Conservation (phyloP, 2,797 vertebrate genomes). For the Oryzias sinensis region DNA sequence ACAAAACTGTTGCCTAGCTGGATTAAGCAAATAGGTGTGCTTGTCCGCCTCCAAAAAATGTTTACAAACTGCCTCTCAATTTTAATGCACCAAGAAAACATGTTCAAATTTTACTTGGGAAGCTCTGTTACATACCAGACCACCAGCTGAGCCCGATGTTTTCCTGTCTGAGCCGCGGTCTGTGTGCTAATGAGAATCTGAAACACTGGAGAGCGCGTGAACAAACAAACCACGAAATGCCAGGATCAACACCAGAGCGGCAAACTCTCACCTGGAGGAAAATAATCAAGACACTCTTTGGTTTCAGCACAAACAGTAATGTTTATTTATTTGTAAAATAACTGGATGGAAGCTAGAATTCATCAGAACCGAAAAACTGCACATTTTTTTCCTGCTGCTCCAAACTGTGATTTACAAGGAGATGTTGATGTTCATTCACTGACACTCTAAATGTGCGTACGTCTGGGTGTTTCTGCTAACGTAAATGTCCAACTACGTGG, state of each 20-base stretch:
- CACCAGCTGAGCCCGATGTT: conserved; percentile 48
- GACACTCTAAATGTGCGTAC: conserved; percentile 35
- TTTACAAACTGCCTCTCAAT: conserved; percentile 46
- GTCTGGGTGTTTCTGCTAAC: conserved; percentile 43
- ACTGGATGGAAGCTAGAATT: not conserved
- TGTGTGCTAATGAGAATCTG: conserved; percentile 28
- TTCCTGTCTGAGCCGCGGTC: conserved; percentile 35
- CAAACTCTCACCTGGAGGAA: conserved; percentile 15
- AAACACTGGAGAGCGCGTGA: conserved; percentile 26
- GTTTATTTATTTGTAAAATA: conserved; percentile 10
- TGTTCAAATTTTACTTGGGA: conserved; percentile 7
- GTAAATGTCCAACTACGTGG: conserved; percentile 46
- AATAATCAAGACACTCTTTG: conserved; percentile 16
- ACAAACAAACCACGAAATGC: conserved; percentile 21
- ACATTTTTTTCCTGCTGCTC: conserved; percentile 45
- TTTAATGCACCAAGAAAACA: conserved; percentile 14
- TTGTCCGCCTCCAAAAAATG: conserved; percentile 28
- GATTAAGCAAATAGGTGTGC: conserved; percentile 17
- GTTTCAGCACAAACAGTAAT: conserved; percentile 13
- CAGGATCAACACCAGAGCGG: conserved; percentile 17
- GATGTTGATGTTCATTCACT: conserved; percentile 12
- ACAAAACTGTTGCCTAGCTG: conserved; percentile 21
- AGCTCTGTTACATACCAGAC: conserved; percentile 25
- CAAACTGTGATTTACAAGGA: conserved; percentile 30
- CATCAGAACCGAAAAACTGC: conserved; percentile 21